Conservation (phyloP, 2,113 vertebrate genomes). For the Australoheros scitulus region DNA sequence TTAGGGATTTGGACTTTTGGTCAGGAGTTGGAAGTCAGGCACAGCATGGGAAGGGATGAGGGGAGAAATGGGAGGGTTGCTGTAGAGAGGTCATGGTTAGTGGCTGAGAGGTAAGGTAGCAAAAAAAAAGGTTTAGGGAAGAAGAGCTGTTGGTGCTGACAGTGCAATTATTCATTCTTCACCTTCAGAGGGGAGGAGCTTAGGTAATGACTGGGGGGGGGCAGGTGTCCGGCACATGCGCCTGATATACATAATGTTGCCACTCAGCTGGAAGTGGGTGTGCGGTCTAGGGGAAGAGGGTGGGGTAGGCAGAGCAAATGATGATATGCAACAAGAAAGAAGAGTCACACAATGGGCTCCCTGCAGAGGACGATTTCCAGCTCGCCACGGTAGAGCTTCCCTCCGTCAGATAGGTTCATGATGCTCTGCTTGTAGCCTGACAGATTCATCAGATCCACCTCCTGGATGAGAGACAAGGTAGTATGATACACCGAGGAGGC, state of each 20-base stretch:
- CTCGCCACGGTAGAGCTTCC: slow-evolving; percentile 94
- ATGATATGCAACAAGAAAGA: slow-evolving; percentile 35
- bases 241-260: slow-evolving; percentile 67
- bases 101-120: background rate
- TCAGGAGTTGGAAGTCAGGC: slow-evolving; percentile 54
- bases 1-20: slow-evolving; percentile 27
- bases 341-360: slow-evolving; percentile 86
- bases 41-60: slow-evolving; percentile 33
- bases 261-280: slow-evolving; percentile 71
- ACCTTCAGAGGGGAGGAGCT: slow-evolving; percentile 19
- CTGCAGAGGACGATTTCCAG: slow-evolving; percentile 95
- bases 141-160: slow-evolving; percentile 58
- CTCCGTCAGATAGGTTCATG: slow-evolving; percentile 93
- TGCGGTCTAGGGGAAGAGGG: slow-evolving; percentile 51
- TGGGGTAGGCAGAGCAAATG: slow-evolving; percentile 61
- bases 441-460: slow-evolving; percentile 88
- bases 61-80: slow-evolving; percentile 15
- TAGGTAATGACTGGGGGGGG: background rate
- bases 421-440: slow-evolving; percentile 91
- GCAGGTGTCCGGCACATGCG: slow-evolving; percentile 78
- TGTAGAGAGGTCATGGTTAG: background rate
- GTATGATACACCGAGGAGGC: background rate
- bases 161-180: slow-evolving; percentile 66
- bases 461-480: slow-evolving; percentile 71
- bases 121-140: background rate